phyloP scores from a whole-genome alignment of 2,888 invertebrate species.

The Synergus japonicus region DNA sequence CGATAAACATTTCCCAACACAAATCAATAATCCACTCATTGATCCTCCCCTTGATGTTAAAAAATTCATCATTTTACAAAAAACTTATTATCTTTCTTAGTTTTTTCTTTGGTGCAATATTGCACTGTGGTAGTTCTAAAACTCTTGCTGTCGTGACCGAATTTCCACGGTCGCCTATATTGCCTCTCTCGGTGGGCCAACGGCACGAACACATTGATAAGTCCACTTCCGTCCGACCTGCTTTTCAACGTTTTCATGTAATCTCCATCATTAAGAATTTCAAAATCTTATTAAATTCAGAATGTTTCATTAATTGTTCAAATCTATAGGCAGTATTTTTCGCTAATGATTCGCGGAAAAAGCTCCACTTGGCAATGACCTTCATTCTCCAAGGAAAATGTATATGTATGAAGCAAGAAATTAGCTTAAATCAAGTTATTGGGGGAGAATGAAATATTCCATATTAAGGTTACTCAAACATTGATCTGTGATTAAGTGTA shows the following conservation, averaged over 20 bases:
- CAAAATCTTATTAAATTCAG: background rate
- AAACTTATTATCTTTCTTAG: too few relatives aligned
- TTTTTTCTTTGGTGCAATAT: too few relatives aligned
- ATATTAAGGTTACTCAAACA: background rate
- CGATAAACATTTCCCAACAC: constrained; percentile 10
- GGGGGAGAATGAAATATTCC: background rate
- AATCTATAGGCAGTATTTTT: background rate
- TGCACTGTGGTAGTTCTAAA: background rate
- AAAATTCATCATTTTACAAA: background rate
- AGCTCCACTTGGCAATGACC: constrained; percentile 23
- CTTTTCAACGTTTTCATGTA: background rate
- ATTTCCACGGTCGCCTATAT: constrained; percentile 40
- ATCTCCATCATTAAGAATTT: background rate
- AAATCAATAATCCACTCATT: background rate
- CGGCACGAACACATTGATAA: constrained; percentile 40
- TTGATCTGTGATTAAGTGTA: background rate
- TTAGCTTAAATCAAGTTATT: background rate
- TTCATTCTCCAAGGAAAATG: constrained; percentile 1
- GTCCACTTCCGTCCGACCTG: constrained; percentile 41
- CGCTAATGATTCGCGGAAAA: background rate
- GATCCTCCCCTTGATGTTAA: background rate
- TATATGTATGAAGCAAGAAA: background rate
- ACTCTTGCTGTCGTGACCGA: constrained; percentile 28
- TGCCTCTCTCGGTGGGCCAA: constrained; percentile 38
- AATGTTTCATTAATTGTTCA: background rate